Evolutionary conservation across 2,113 vertebrate species (phyloP).

Genomic region (Talpa occidentalis): DNA sequence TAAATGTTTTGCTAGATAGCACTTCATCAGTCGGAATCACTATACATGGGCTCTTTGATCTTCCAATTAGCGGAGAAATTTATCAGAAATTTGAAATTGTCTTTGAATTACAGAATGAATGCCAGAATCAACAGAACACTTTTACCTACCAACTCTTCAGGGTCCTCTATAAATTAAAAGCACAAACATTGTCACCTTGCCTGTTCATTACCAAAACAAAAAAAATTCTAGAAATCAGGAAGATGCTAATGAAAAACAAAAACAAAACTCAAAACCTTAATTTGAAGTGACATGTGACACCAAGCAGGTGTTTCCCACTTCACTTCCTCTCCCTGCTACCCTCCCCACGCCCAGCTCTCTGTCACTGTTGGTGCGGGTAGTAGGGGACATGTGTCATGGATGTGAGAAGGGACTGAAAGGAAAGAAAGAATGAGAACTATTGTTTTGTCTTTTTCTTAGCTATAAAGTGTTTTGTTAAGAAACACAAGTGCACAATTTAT

Average conservation of each 20-base stretch:
- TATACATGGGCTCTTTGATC: constrained; percentile 27
- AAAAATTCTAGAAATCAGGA: constrained; percentile 20
- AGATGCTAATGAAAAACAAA: neutral
- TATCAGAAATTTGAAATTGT: neutral
- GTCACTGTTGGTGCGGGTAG: neutral
- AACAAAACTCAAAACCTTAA: neutral
- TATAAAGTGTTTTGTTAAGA: neutral
- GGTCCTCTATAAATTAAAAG: neutral
- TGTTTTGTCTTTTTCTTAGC: neutral
- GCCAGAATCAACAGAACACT: neutral
- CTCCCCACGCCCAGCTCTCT: accelerated
- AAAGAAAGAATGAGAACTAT: neutral
- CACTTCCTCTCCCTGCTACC: neutral
- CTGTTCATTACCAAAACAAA: neutral
- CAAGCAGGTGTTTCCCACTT: neutral
- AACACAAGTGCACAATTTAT: neutral
- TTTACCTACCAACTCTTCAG: neutral
- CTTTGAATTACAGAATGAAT: constrained; percentile 7
- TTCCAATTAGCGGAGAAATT: neutral
- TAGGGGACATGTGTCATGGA: accelerated
- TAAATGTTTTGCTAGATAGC: neutral
- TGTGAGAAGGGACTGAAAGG: too few relatives aligned
- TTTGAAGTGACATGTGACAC: neutral
- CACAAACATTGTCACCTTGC: neutral
- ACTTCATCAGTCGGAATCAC: neutral